Evolutionary conservation across 2,113 vertebrate genomes (phyloP), one percentile per base, ranked within the genome.

Genomic region (Bothrops jararaca): DNA sequence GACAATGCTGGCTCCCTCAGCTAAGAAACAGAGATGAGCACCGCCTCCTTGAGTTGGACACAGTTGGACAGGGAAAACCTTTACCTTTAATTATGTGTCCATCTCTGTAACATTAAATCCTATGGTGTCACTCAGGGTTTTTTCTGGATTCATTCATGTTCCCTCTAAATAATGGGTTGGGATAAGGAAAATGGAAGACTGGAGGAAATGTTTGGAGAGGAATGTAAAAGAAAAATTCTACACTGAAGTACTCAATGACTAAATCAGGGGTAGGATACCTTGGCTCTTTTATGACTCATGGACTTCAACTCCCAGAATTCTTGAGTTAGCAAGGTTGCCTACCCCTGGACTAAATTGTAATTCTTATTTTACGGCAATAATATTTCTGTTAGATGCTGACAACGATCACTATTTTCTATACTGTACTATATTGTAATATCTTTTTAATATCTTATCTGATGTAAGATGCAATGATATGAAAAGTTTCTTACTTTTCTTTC

Each of bases 401-500:
- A 86, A 86, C 22, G 26, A 50, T 13, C 45, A 26, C 39, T 26
- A 50, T 86, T 86, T 88, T 53, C 50, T 53, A 39, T 53, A 93
- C 92, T 91, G n/a, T 56, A 22, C 86, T 50, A 39, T 53, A 94
- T 92, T 91, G 29, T 56, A 29, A 86, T 50, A 20, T 69, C 20
- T 22, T 56, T 42, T 89, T 54, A 92, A 60, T 39, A 93, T 88
- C 12, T 96, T 93, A 96, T 95, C 86, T 91, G 94, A 92, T 34
- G 11, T 94, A 91, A 91, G 69, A 2, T 93, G 50, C 52, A 22
- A 94, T 80, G 85, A 86, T 88, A 96, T 95, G 94, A 95, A 95
- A 64, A 97, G 93, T 53, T 22, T 64, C 39, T 92, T 86, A 86
- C 90, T 94, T 89, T 90, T 96, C 92, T 57, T 22, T 90, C 85